Conservation (phyloP, 2,113 vertebrate species). For the Dryoscopus gambensis region DNA sequence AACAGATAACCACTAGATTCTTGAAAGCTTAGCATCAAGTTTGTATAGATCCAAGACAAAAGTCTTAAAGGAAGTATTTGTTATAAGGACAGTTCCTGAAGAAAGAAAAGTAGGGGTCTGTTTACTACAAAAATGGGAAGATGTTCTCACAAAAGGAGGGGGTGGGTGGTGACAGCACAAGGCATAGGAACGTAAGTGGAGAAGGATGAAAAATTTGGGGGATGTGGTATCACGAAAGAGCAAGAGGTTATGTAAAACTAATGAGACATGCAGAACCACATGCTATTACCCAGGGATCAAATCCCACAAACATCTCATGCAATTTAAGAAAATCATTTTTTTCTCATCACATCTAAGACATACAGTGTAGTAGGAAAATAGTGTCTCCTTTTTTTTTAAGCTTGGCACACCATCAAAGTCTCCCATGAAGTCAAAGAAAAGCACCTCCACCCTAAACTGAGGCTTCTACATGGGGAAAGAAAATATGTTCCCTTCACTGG, state of each 20-base stretch:
- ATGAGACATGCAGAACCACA: conserved; percentile 52
- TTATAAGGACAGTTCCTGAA: background rate
- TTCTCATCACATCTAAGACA: conserved; percentile 38
- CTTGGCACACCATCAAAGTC: conserved; percentile 46
- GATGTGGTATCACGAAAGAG: conserved; percentile 12
- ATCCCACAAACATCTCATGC: conserved; percentile 16
- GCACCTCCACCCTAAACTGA: conserved; percentile 30
- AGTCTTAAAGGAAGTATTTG: background rate
- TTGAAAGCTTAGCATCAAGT: background rate
- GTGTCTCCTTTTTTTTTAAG: background rate
- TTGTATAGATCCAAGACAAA: background rate
- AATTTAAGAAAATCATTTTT: conserved; percentile 41
- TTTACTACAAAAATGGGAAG: background rate
- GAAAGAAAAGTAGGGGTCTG: background rate
- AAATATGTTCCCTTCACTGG: background rate
- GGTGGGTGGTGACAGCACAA: background rate
- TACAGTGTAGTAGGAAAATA: conserved; percentile 15
- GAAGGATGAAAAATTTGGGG: background rate
- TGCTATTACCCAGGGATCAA: conserved; percentile 27
- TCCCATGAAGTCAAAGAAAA: conserved; percentile 21
- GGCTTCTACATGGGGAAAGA: background rate
- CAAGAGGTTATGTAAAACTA: conserved; percentile 41
- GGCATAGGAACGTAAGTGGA: background rate
- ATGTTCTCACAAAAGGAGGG: fast-evolving
- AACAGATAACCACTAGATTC: conserved; percentile 23